Conservation (phyloP, 2,113 vertebrate species). For the Barnardius zonarius region DNA sequence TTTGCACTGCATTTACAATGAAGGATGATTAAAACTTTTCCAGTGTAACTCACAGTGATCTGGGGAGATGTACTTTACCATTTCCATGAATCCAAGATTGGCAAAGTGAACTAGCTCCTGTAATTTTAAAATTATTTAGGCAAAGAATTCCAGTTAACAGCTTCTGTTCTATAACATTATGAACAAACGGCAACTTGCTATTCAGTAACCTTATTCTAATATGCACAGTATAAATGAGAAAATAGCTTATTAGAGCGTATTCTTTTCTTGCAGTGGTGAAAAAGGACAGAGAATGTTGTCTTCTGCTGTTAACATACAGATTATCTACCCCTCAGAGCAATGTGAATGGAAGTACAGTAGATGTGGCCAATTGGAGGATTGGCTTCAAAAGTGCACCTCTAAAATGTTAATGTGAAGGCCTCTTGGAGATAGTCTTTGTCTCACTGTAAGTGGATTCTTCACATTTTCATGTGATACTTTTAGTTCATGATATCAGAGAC, state of each 20-base stretch:
- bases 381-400: not conserved
- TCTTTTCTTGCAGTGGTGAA: not conserved
- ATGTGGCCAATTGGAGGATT: accelerated
- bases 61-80: not conserved
- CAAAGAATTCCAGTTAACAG: not conserved
- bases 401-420: not conserved
- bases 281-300: not conserved
- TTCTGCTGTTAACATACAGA: not conserved
- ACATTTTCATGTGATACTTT: not conserved
- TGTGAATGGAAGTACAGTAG: not conserved
- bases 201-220: not conserved
- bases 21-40: not conserved
- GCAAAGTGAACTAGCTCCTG: not conserved
- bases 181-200: not conserved
- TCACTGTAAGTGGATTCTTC: not conserved
- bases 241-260: not conserved
- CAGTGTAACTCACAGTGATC: not conserved
- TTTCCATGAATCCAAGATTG: not conserved
- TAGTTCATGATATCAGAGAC: not conserved
- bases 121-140: not conserved
- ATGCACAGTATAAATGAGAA: not conserved
- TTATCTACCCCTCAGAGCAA: not conserved
- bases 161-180: not conserved
- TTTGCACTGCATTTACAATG: not conserved
- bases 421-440: not conserved